Percentiles rank a stretch among this genome's conserved stretches.
Evolutionary conservation across 2,888 invertebrate genomes (phyloP).

Genomic region (Ophion slaviceki): DNA sequence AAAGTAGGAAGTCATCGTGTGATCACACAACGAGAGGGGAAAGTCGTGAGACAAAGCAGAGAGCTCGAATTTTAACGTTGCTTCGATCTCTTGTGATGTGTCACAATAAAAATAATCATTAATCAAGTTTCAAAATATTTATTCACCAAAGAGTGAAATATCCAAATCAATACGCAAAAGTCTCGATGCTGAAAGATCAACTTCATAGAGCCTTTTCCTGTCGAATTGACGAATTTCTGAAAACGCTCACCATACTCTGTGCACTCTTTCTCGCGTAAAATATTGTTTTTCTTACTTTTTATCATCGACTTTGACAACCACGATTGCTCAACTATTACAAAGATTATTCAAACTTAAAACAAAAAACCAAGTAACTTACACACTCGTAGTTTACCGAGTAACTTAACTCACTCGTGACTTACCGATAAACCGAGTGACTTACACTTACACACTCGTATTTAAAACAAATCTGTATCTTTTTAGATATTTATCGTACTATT

Average conservation of each 20-base stretch:
- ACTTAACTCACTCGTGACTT: constrained; percentile 45
- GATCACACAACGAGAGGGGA: constrained; percentile 11
- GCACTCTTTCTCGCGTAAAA: constrained; percentile 30
- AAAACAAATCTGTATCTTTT: constrained; percentile 75
- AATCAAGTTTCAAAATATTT: constrained; percentile 11
- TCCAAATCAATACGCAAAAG: constrained; percentile 40
- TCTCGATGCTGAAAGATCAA: constrained; percentile 47
- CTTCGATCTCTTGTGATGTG: constrained; percentile 8
- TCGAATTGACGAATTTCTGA: constrained; percentile 50
- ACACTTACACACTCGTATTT: constrained; percentile 52
- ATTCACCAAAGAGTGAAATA: constrained; percentile 32
- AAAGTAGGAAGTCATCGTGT: constrained; percentile 37
- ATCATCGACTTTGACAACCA: constrained; percentile 44
- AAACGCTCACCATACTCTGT: constrained; percentile 26
- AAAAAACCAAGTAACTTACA: constrained; percentile 55
- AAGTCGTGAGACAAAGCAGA: constrained; percentile 8
- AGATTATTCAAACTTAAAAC: constrained; percentile 67
- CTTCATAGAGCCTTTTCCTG: constrained; percentile 48
- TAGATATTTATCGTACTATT: constrained; percentile 76
- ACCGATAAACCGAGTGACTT: constrained; percentile 47
- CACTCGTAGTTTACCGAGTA: constrained; percentile 45
- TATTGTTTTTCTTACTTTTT: constrained; percentile 18
- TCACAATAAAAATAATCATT: constrained; percentile 16
- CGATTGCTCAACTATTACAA: constrained; percentile 69
- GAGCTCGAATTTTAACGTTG: constrained; percentile 12